Conservation (phyloP, 2,888 invertebrate species). For the Idaea straminata region DNA sequence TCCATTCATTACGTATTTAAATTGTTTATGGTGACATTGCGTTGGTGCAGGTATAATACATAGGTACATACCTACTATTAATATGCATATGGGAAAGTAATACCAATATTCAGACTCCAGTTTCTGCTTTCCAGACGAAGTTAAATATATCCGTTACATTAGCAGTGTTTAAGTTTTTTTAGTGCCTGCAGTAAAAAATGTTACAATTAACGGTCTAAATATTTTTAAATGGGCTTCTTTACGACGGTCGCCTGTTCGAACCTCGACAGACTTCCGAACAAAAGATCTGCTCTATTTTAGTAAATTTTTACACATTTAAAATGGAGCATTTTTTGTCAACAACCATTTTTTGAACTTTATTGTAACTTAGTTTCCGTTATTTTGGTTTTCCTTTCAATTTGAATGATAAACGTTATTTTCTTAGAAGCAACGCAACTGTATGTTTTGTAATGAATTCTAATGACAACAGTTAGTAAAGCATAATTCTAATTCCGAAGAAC, state of each 20-base stretch:
- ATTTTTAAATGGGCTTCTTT: slow-evolving; percentile 40
- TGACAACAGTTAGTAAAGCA: too few species aligned
- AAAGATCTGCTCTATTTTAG: slow-evolving; percentile 61
- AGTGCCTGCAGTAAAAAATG: slow-evolving; percentile 33
- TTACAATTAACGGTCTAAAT: slow-evolving; percentile 60
- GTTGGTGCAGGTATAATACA: neutral
- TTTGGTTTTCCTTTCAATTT: slow-evolving; percentile 27
- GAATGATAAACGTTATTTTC: slow-evolving; percentile 19
- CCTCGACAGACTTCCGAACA: slow-evolving; percentile 31
- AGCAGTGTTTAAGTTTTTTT: neutral
- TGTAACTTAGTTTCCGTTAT: slow-evolving; percentile 30
- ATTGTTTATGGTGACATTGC: neutral
- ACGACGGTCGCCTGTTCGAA: slow-evolving; percentile 33
- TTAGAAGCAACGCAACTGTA: slow-evolving; percentile 7
- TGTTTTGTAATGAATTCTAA: neutral
- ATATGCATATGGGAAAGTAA: slow-evolving; percentile 12
- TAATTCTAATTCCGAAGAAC: too few species aligned
- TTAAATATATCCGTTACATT: neutral
- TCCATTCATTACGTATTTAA: slow-evolving; percentile 1
- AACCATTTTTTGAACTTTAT: slow-evolving; percentile 29
- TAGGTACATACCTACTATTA: neutral
- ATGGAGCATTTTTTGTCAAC: slow-evolving; percentile 46
- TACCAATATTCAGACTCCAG: too few species aligned
- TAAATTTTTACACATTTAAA: slow-evolving; percentile 49
- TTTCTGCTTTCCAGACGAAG: neutral